Evolutionary conservation across 2,888 invertebrate species (phyloP).

Genomic region (Gari tellinella): DNA sequence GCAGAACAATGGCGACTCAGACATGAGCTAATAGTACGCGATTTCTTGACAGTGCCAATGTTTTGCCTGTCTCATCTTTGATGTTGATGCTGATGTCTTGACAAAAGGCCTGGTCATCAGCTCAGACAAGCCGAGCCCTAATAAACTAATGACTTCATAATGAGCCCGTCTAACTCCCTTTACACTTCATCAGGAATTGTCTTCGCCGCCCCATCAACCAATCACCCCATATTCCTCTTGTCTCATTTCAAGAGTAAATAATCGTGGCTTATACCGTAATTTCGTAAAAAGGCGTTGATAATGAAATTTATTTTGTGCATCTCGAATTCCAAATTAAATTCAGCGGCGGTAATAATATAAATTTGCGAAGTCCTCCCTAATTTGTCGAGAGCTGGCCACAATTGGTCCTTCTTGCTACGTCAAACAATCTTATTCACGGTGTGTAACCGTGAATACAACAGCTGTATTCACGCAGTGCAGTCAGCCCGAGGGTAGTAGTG

Average conservation of each 20-base stretch:
- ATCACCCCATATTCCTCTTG: constrained; percentile 29
- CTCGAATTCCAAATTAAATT: constrained; percentile 58
- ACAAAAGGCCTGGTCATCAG: constrained; percentile 4
- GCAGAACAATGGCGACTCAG: too few relatives aligned
- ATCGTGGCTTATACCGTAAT: constrained; percentile 61
- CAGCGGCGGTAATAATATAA: constrained; percentile 47
- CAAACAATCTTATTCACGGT: constrained; percentile 53
- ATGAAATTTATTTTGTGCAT: constrained; percentile 62
- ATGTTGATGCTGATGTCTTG: constrained; percentile 2
- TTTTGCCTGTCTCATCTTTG: too few relatives aligned
- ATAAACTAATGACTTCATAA: constrained; percentile 58
- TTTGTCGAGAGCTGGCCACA: constrained; percentile 37
- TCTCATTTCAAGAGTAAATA: constrained; percentile 41
- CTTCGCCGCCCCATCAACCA: constrained; percentile 17
- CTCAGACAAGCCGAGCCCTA: constrained; percentile 11
- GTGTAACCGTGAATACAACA: constrained; percentile 23
- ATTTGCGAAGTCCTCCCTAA: constrained; percentile 54
- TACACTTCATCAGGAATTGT: constrained; percentile 11
- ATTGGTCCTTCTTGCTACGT: constrained; percentile 40
- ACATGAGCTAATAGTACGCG: too few relatives aligned
- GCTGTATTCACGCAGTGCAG: constrained; percentile 25
- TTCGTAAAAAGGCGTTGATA: constrained; percentile 59
- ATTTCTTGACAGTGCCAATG: too few relatives aligned
- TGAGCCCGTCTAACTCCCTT: constrained; percentile 6
- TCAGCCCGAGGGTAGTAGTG: constrained; percentile 8